Conservation (phyloP, 2,888 invertebrate species). For the Andrena marginata region DNA sequence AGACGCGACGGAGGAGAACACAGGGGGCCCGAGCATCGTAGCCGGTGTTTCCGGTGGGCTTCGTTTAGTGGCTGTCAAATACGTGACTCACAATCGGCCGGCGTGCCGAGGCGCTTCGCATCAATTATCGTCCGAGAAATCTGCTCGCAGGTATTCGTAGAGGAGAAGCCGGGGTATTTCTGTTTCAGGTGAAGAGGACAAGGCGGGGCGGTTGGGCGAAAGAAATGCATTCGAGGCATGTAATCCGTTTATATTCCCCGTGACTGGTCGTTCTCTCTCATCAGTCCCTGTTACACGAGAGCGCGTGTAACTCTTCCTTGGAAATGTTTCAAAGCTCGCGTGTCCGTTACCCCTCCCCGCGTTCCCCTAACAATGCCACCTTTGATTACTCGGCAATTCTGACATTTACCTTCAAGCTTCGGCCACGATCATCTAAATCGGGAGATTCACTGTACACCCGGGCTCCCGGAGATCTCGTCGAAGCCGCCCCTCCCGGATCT, state of each 20-base stretch:
- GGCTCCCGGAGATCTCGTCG: too few relatives aligned
- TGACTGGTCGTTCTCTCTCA: slow-evolving; percentile 69
- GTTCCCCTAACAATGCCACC: background rate
- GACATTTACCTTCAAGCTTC: background rate
- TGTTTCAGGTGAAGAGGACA: slow-evolving; percentile 48
- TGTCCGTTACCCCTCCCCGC: background rate
- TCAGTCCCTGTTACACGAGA: slow-evolving; percentile 73
- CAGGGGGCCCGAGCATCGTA: background rate
- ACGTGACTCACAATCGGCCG: slow-evolving; percentile 35
- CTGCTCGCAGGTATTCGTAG: slow-evolving; percentile 63
- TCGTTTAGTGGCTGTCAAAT: slow-evolving; percentile 48
- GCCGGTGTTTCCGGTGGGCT: background rate
- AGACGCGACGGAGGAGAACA: slow-evolving; percentile 15
- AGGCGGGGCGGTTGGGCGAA: slow-evolving; percentile 47
- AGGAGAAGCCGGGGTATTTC: slow-evolving; percentile 43
- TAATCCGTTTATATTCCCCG: slow-evolving; percentile 76
- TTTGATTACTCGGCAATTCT: background rate
- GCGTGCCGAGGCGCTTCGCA: slow-evolving; percentile 54
- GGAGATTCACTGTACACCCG: too few relatives aligned
- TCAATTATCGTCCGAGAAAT: slow-evolving; percentile 70
- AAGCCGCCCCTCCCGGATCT: too few relatives aligned
- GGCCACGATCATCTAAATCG: too few relatives aligned
- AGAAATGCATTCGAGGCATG: slow-evolving; percentile 74
- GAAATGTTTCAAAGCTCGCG: background rate
- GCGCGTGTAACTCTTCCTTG: background rate